These are phyloP conservation scores for Seira sanloemensis DNA, from an alignment of 2,888 invertebrate species.

Conservation along the genomic window DNA sequence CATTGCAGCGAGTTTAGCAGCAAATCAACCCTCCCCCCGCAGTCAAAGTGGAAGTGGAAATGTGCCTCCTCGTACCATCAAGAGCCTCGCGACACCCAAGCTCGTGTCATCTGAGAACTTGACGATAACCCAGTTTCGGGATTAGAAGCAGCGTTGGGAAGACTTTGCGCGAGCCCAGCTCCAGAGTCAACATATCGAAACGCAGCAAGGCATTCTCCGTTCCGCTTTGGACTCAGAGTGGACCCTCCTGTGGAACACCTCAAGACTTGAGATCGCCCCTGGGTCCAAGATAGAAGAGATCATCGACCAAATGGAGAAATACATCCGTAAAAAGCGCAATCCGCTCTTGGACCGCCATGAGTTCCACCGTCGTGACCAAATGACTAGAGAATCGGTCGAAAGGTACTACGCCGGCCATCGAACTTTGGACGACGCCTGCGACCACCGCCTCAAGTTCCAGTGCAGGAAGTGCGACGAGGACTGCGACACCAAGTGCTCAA, in stretches of 20 bases:
- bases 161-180: slow-evolving; percentile 19
- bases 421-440: slow-evolving; percentile 13
- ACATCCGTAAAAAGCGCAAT: slow-evolving; percentile 19
- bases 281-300: background rate
- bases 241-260: slow-evolving; percentile 22
- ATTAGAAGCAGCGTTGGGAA: slow-evolving; percentile 27
- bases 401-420: slow-evolving; percentile 15
- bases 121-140: slow-evolving; percentile 17
- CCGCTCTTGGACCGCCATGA: slow-evolving; percentile 21
- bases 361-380: slow-evolving; percentile 28
- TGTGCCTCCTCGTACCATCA: background rate
- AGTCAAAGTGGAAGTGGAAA: no score
- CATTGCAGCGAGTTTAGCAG: no score
- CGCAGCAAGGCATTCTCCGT: slow-evolving; percentile 23
- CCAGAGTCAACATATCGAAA: background rate
- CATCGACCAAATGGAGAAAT: background rate
- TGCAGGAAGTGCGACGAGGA: background rate
- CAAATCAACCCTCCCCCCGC: no score
- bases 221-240: slow-evolving; percentile 25
- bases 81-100: background rate
- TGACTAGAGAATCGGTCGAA: slow-evolving; percentile 3
- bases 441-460: background rate
- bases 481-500: background rate
- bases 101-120: background rate
- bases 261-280: background rate